phyloP scores from a whole-genome alignment of 2,888 invertebrate genomes.

The Seira sanloemensis region DNA sequence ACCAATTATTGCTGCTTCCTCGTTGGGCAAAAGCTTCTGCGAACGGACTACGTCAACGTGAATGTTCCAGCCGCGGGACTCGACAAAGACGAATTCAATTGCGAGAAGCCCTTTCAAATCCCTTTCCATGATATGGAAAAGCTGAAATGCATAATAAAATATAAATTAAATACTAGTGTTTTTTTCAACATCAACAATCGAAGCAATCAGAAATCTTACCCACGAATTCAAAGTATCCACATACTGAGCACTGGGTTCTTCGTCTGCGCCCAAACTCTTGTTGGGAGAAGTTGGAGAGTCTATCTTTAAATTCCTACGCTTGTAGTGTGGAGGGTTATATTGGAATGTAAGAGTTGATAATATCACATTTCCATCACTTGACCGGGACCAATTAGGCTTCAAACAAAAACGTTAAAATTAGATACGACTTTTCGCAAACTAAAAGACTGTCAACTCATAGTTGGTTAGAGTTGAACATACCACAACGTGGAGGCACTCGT shows the following conservation, averaged over 20 bases:
- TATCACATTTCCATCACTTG: conserved; percentile 71
- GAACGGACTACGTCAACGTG: conserved; percentile 68
- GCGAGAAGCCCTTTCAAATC: conserved; percentile 70
- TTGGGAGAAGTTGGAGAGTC: conserved; percentile 34
- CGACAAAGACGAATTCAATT: conserved; percentile 71
- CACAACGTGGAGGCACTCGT: conserved; percentile 71
- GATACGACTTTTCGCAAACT: neutral
- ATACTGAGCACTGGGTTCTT: conserved; percentile 64
- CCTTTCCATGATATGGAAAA: conserved; percentile 69
- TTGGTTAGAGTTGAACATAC: conserved; percentile 59
- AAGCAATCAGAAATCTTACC: too few species aligned
- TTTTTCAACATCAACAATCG: too few species aligned
- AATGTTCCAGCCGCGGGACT: conserved; percentile 69
- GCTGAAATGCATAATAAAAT: neutral
- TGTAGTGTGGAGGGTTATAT: conserved; percentile 68
- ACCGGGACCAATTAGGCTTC: conserved; percentile 71
- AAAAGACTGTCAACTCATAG: too few species aligned
- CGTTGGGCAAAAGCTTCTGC: conserved; percentile 62
- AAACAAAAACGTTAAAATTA: conserved; percentile 8
- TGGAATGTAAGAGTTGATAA: conserved; percentile 72
- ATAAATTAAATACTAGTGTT: too few species aligned
- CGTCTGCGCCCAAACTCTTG: neutral
- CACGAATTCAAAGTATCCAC: conserved; percentile 72
- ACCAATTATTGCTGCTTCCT: conserved; percentile 66
- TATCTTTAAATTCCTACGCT: conserved; percentile 40